These are phyloP conservation scores for Distichodus sexfasciatus DNA, from an alignment of 2,797 vertebrate genomes.

Conservation along the genomic window DNA sequence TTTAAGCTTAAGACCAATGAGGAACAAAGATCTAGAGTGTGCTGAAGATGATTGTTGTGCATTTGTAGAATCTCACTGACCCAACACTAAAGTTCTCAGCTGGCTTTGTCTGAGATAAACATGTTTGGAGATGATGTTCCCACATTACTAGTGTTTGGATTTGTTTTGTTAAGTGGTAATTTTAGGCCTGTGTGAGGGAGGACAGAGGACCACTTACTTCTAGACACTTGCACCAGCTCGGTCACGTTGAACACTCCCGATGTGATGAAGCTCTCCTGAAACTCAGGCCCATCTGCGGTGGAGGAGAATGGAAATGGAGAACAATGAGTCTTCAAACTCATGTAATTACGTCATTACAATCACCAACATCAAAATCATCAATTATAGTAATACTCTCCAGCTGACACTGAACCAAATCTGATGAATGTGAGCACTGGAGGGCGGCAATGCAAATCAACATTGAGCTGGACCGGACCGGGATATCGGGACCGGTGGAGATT, in stretches of 20 bases:
- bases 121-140: no score
- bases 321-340: not conserved
- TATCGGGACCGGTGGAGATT: no score
- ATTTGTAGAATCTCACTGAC: no score
- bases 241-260: constrained; percentile 97
- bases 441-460: no score
- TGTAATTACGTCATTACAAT: not conserved
- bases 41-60: no score
- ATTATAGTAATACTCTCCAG: not conserved
- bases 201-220: constrained; percentile 81
- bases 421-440: not conserved
- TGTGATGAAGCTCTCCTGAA: constrained; percentile 95
- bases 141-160: no score
- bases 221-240: constrained; percentile 94
- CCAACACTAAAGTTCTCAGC: no score
- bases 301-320: not conserved
- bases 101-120: no score
- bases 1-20: no score
- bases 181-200: not conserved
- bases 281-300: constrained; percentile 87
- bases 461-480: no score
- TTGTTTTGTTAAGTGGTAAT: not conserved
- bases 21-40: no score
- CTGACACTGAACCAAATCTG: no score
- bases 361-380: not conserved